Base-by-base conservation (phyloP, 2,113 vertebrate genomes). In the Stigmatopora argus region DNA sequence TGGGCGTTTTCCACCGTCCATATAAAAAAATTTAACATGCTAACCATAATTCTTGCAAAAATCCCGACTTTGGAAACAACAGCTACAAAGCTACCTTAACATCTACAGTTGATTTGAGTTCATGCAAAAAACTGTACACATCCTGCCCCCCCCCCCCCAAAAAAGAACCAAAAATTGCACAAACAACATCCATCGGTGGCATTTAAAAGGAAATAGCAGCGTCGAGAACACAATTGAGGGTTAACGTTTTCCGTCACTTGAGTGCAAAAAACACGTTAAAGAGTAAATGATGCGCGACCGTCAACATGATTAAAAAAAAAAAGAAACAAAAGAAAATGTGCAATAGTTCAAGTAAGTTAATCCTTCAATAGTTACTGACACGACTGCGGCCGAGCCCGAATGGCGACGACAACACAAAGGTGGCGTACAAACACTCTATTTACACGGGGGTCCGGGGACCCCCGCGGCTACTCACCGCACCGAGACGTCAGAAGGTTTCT, bases 211-310 rank as follows among this genome's bases (percentile, higher is more conserved):
- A 74, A 80, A 56, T 90, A 94, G 90, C 90, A 93, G 91, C 90
- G 91, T 89, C 74, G 85, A 86, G 82, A 89, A 87, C 84, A 83
- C 90, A 87, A 74, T 76, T 1, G 83, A 87, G 79, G 78, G 55
- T 79, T 72, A 66, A 71, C 76, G 55, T 64, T 58, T 58, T 58
- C 64, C 57, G 84, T 83, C 75, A 82, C 71, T 83, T 90, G 87
- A 92, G 93, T 93, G 92, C 91, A 92, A 91, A 91, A 74, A 81
- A 74, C 78, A 78, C 55, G 75, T 68, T n/a, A 47, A 71, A 71
- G 73, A 72, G 60, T 31, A 65, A 64, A 70, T 72, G 5, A 23
- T 73, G 47, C 58, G 69, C 64, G 67, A 55, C 14, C 34, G 26
- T 79, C 41, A 66, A 65, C 23, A 49, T 73, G 44, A 65, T 59